Evolutionary conservation across 2,888 invertebrate genomes (phyloP), one percentile per base, ranked within the genome.

Genomic region (Allolobophora icterica): DNA sequence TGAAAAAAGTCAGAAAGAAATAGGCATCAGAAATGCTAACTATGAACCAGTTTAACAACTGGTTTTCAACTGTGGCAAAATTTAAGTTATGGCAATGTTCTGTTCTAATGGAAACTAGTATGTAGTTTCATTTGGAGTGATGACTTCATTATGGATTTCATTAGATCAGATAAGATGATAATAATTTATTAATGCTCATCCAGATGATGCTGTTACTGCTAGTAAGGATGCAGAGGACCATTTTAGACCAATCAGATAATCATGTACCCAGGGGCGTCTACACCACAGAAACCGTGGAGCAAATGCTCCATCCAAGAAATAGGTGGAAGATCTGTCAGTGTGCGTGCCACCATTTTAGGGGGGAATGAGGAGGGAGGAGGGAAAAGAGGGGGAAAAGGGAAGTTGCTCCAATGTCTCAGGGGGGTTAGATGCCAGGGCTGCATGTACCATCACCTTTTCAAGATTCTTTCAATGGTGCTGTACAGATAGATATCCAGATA

Each of bases 1-100:
- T 94, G n/a, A 93, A 38, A 90, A 45, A 38, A 71, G 13, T 71
- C 52, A 71, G 71, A 71, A 71, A 71, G 11, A 71, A 71, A 30
- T 71, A n/a, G 71, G n/a, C n/a, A 71, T n/a, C 0, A 71, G 30
- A 71, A 30, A 71, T 71, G n/a, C 13, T 71, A 71, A 71, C 52
- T 52, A 30, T n/a, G n/a, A 71, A 71, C 71, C 71, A 71, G 71
- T 71, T n/a, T 71, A 71, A 71, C n/a, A 2, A n/a, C 71, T 24
- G 52, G 52, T 11, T 13, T 17, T 45, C 45, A 45, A 5, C 19
- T 45, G 45, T 45, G 13, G 45, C 45, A 45, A 45, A 45, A 45
- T 1, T 45, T 52, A 24, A 52, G 52, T 24, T 17, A 30, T 71
- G 71, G 11, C 30, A 71, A n/a, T 4, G n/a, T n/a, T 71, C 71